These are phyloP conservation scores for Daktulosphaira vitifoliae DNA, from an alignment of 1,140 invertebrate species.

Conservation along the genomic window DNA sequence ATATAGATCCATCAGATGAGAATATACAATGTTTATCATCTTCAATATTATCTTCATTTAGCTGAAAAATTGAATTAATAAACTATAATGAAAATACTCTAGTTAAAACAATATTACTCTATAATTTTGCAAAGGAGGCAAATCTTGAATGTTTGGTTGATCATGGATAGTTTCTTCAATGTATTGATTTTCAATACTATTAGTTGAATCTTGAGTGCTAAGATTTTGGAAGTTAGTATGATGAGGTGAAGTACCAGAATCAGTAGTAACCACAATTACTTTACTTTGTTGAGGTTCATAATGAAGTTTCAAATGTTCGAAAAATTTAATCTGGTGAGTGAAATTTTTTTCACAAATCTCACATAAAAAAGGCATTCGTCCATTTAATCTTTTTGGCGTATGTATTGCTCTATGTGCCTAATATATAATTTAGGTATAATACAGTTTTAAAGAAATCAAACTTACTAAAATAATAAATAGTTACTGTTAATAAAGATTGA, in stretches of 20 bases:
- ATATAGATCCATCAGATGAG: conserved; percentile 22
- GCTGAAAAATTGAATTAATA: conserved; percentile 1
- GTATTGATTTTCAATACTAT: conserved; percentile 17
- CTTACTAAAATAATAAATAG: neutral
- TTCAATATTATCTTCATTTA: conserved; percentile 9
- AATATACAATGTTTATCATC: conserved; percentile 28
- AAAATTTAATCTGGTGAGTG: conserved; percentile 64
- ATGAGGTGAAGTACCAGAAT: conserved; percentile 27
- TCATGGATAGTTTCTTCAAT: conserved; percentile 8
- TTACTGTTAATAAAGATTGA: conserved; percentile 38
- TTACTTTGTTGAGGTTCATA: conserved; percentile 53
- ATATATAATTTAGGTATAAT: neutral
- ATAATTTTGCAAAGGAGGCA: conserved; percentile 15
- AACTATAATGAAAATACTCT: no score
- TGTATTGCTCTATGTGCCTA: conserved; percentile 19
- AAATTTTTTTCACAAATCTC: conserved; percentile 57
- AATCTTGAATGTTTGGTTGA: neutral
- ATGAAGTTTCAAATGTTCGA: conserved; percentile 68
- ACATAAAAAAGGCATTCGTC: conserved; percentile 49
- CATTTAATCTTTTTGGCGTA: conserved; percentile 27
- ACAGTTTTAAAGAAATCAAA: neutral
- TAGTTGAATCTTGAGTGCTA: neutral
- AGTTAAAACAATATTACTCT: conserved; percentile 1
- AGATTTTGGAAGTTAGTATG: conserved; percentile 15
- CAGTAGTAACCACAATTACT: conserved; percentile 24